A percentile compares a stretch with the other conserved stretches of the same genome.
These are phyloP conservation scores for Epinephelus malabaricus DNA, from an alignment of 2,797 vertebrate genomes.

Conservation along the genomic window DNA sequence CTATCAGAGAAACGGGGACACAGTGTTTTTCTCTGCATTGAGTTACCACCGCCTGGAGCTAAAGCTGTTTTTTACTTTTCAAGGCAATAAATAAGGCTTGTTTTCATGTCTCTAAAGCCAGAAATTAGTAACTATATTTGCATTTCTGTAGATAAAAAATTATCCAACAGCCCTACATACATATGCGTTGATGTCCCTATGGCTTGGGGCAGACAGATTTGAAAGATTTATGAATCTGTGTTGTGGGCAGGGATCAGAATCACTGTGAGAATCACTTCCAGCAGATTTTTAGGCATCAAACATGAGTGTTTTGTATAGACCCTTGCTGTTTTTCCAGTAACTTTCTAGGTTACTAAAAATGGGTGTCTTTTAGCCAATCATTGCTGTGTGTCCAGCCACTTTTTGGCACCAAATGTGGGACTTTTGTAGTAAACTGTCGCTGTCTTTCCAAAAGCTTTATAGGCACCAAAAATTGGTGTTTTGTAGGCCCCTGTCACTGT, in stretches of 20 bases:
- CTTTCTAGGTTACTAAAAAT: too few species aligned
- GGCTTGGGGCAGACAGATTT: not conserved
- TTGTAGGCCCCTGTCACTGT: too few species aligned
- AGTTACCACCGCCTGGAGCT: not conserved
- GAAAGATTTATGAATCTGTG: not conserved
- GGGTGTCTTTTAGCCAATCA: too few species aligned
- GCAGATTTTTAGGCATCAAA: too few species aligned
- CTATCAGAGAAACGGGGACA: conserved; percentile 17
- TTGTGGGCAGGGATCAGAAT: not conserved
- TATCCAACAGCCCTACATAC: not conserved
- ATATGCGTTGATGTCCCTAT: not conserved
- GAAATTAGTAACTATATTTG: not conserved
- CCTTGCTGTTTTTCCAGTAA: too few species aligned
- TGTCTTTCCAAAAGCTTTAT: too few species aligned
- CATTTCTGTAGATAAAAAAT: not conserved
- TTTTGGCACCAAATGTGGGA: too few species aligned
- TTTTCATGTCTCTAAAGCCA: not conserved
- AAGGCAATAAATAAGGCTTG: conserved; percentile 9
- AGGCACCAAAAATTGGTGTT: too few species aligned
- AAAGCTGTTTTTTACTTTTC: conserved; percentile 9
- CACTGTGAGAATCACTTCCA: too few species aligned
- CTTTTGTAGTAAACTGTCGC: too few species aligned
- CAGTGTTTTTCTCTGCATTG: conserved; percentile 4
- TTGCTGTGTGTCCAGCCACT: too few species aligned
- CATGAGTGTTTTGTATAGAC: too few species aligned